Evolutionary conservation across 2,888 invertebrate genomes (phyloP), one percentile per base, ranked within the genome.

Genomic region (Drosophila niveifrons): DNA sequence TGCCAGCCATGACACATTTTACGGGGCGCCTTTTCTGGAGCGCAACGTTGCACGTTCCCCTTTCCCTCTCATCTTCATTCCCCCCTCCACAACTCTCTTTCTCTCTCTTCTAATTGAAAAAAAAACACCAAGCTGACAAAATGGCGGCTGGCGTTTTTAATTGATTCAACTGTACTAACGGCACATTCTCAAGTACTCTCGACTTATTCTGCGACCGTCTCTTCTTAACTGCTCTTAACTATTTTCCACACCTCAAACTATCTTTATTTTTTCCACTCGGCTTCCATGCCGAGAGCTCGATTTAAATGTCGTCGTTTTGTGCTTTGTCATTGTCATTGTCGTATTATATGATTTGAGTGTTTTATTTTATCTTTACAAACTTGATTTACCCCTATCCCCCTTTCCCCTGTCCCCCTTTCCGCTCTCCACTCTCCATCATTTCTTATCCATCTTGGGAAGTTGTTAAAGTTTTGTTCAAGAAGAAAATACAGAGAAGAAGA

Each of bases 101-200:
- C 46, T 44, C 39, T 36, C 2, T 11, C 2, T 47, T 47, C 56
- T 70, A 82, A 85, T 82, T 85, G 76, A 72, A 72, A 63, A 65
- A 13, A 11, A 41, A 18, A 23, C 3, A 23, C 3, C 23, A 23
- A 41, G 51, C 51, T 64, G 59, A 76, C 80, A 79, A 79, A 78
- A 78, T 76, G 78, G 74, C 61, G 41, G 44, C 53, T 46, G 53
- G 18, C 29, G 47, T 78, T 86, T 86, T 84, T 82, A 82, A 82
- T 87, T 82, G 87, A 82, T 87, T 87, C 82, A 66, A 81, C 84
- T 87, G 82, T 82, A 78, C 78, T 84, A 82, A 82, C 82, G 84
- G 82, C 65, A 84, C 72, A 80, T 75, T 80, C 74, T 67, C 59
- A 65, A 66, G 74, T 77, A 66, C 58, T 59, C 56, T 63, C 29